phyloP scores from a whole-genome alignment of 1,140 invertebrate genomes.

The Aphelinus atriplicis region DNA sequence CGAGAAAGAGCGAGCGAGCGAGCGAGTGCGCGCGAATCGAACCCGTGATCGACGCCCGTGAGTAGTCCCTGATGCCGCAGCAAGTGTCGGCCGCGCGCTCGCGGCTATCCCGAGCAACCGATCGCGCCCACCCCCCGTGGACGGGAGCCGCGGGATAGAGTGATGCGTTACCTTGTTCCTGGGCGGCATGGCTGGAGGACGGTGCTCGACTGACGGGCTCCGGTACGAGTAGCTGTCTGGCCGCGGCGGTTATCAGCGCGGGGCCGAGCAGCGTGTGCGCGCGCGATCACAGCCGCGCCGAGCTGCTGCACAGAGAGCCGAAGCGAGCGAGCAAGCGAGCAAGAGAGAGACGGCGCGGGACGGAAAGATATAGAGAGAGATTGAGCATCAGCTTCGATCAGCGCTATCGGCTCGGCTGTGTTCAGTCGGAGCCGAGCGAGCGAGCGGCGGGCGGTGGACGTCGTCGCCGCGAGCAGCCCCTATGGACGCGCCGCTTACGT shows the following conservation, averaged over 20 bases:
- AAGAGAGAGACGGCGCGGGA: neutral
- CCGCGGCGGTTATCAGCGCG: too few species aligned
- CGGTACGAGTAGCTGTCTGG: too few species aligned
- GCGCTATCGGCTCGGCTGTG: too few species aligned
- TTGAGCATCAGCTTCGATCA: too few species aligned
- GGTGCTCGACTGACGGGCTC: too few species aligned
- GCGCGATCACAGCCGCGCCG: neutral
- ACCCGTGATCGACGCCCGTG: too few species aligned
- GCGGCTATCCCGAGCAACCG: neutral
- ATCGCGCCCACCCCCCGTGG: too few species aligned
- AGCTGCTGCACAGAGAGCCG: constrained; percentile 39
- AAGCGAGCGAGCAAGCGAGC: neutral
- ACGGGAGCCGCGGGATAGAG: neutral
- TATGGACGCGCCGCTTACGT: too few species aligned
- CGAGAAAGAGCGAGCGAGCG: neutral
- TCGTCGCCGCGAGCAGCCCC: too few species aligned
- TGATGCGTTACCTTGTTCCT: constrained; percentile 50
- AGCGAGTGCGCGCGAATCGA: too few species aligned
- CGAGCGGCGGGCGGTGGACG: too few species aligned
- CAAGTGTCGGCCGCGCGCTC: neutral
- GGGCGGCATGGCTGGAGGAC: constrained; percentile 44
- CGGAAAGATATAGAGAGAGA: neutral
- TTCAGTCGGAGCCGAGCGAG: too few species aligned
- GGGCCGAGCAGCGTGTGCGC: neutral
- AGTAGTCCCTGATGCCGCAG: neutral